Evolutionary conservation across 2,888 invertebrate species (phyloP).

Genomic region (Aporophyla lueneburgensis): DNA sequence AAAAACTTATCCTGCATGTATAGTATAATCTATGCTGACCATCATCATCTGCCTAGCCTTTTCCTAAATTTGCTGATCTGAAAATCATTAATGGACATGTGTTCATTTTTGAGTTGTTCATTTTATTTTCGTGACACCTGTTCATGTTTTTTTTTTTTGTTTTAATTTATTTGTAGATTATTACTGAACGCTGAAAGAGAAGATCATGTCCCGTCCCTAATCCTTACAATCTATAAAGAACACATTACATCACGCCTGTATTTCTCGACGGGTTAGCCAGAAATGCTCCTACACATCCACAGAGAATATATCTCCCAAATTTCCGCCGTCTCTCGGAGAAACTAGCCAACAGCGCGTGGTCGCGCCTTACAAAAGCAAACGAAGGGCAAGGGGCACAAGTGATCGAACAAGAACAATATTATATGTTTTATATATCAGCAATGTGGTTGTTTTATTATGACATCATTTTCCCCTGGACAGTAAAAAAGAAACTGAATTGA

Average conservation of each 20-base stretch:
- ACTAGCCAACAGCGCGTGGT: not conserved
- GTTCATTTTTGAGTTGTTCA: no score
- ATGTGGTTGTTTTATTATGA: constrained; percentile 5
- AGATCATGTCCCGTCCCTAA: constrained; percentile 7
- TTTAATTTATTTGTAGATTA: constrained; percentile 17
- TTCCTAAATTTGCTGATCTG: not conserved
- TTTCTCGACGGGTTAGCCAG: not conserved
- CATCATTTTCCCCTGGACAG: not conserved
- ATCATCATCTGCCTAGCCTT: not conserved
- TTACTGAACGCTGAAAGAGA: constrained; percentile 7
- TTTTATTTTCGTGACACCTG: not conserved
- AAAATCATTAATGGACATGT: not conserved
- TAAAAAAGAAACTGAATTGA: not conserved
- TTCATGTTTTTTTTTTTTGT: not conserved
- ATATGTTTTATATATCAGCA: not conserved
- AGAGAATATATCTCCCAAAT: constrained; percentile 1
- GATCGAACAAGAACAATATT: not conserved
- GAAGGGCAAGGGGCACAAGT: not conserved
- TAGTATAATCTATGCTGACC: not conserved
- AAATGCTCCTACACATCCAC: not conserved
- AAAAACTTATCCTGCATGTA: no score
- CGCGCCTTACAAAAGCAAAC: not conserved
- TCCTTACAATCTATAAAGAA: not conserved
- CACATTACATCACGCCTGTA: no score
- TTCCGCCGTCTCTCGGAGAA: not conserved